These are phyloP conservation scores for Geotrypetes seraphini DNA, from an alignment of 2,797 vertebrate species.

Conservation along the genomic window DNA sequence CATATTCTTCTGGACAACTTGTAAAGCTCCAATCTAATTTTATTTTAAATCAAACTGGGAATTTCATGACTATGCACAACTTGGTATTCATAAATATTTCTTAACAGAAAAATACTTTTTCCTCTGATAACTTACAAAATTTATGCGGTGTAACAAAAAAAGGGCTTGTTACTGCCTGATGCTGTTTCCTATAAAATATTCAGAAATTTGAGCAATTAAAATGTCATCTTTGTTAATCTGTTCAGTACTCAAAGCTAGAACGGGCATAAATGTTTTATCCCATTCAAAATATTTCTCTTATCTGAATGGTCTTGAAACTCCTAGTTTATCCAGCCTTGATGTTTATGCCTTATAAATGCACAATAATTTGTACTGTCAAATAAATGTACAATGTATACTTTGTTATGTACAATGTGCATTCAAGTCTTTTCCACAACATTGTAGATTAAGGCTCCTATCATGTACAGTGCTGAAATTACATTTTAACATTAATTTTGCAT, in stretches of 20 bases:
- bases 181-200: background rate
- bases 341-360: conserved; percentile 94
- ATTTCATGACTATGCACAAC: conserved; percentile 59
- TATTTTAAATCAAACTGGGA: conserved; percentile 57
- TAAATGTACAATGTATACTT: conserved; percentile 58
- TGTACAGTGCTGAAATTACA: conserved; percentile 36
- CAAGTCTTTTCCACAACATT: conserved; percentile 36
- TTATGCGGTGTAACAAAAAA: conserved; percentile 10
- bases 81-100: conserved; percentile 17
- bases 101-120: conserved; percentile 23
- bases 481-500: conserved; percentile 27
- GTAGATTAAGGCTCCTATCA: conserved; percentile 26
- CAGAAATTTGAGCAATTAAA: conserved; percentile 12
- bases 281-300: too few relatives aligned
- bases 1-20: conserved; percentile 40
- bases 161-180: conserved; percentile 1
- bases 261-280: conserved; percentile 22
- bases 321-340: conserved; percentile 74
- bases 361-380: conserved; percentile 75
- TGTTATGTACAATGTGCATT: conserved; percentile 60
- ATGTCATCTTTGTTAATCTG: conserved; percentile 20
- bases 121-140: conserved; percentile 4
- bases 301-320: conserved; percentile 62
- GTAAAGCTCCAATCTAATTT: conserved; percentile 42
- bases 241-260: background rate